Conservation (phyloP, 92 coral and sea anemone species). For the Pocillopora meandrina region DNA sequence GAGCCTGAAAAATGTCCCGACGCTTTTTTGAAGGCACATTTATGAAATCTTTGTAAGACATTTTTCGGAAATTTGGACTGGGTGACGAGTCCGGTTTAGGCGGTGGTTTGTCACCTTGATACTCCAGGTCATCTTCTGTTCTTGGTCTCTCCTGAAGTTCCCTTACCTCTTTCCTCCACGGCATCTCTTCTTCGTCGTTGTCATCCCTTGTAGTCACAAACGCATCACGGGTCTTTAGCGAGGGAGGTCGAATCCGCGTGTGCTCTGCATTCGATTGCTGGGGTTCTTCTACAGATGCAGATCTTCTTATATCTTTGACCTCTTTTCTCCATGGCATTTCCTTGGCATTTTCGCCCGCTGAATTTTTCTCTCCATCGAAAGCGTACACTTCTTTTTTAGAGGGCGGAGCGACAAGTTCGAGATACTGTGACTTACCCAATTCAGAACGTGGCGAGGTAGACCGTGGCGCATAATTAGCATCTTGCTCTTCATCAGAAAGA, state of each 20-base stretch:
- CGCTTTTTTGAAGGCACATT: conserved; percentile 32
- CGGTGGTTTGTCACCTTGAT: conserved; percentile 4
- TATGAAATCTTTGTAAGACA: conserved; percentile 36
- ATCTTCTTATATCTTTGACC: conserved; percentile 28
- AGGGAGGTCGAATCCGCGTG: conserved; percentile 33
- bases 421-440: conserved; percentile 33
- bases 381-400: conserved; percentile 25
- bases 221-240: conserved; percentile 32
- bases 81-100: conserved; percentile 8
- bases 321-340: conserved; percentile 43
- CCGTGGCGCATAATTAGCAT: conserved; percentile 1
- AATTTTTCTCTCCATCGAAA: neutral
- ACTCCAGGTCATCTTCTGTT: conserved; percentile 28
- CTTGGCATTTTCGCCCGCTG: neutral
- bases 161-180: conserved; percentile 51
- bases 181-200: conserved; percentile 41
- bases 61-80: conserved; percentile 18
- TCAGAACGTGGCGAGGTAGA: conserved; percentile 44
- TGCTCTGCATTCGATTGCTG: conserved; percentile 6
- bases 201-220: conserved; percentile 19
- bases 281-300: conserved; percentile 16
- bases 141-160: conserved; percentile 35
- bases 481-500: conserved; percentile 23
- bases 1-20: conserved; percentile 20
- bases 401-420: conserved; percentile 39